A percentile compares a stretch with the other conserved stretches of the same genome.
Conservation (phyloP, 2,797 vertebrate genomes). For the Centropyge bicolor region DNA sequence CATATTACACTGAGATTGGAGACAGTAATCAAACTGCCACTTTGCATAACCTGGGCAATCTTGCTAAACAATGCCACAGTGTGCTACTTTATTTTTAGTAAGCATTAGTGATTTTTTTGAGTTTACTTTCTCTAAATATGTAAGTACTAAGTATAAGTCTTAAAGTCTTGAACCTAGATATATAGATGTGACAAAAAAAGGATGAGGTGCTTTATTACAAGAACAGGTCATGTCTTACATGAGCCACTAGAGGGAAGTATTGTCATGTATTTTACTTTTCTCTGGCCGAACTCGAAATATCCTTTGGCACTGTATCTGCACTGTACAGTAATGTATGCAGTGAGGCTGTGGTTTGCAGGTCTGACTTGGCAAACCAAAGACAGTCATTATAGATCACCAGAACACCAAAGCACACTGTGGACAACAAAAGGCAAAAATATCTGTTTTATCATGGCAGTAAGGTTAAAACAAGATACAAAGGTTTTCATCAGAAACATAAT, state of each 20-base stretch:
- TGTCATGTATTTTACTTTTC: background rate
- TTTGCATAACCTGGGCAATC: background rate
- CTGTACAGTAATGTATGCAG: too few relatives aligned
- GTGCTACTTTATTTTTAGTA: background rate
- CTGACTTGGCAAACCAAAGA: too few relatives aligned
- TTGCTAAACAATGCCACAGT: background rate
- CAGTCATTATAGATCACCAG: too few relatives aligned
- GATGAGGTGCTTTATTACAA: background rate
- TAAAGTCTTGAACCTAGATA: too few relatives aligned
- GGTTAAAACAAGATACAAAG: background rate
- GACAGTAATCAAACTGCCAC: background rate
- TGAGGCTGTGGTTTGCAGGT: background rate
- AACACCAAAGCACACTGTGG: background rate
- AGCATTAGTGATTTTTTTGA: too few relatives aligned
- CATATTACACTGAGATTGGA: background rate
- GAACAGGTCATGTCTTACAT: background rate
- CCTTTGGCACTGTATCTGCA: too few relatives aligned
- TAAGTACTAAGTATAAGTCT: background rate
- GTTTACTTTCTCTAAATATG: background rate
- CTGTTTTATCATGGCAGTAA: background rate
- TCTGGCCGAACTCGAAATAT: background rate
- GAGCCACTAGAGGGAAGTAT: constrained; percentile 29
- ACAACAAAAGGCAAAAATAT: background rate
- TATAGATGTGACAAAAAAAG: too few relatives aligned
- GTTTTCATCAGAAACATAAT: background rate